phyloP scores from a whole-genome alignment of 2,113 vertebrate species.

The Thinocorus orbignyianus region DNA sequence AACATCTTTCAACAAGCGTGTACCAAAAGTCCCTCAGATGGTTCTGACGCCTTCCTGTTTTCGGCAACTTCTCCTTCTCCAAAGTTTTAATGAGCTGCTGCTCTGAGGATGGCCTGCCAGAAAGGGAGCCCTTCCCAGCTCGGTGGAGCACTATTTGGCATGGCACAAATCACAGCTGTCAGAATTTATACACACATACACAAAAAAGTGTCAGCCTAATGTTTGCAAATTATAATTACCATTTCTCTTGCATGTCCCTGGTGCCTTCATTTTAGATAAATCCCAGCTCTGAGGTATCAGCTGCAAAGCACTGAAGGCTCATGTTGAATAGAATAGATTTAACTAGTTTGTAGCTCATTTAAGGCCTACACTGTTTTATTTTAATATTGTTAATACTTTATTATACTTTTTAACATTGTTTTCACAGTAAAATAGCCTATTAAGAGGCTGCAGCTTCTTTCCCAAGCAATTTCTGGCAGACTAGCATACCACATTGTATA shows the following conservation, averaged over 20 bases:
- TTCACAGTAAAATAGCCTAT: constrained; percentile 35
- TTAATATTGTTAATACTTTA: constrained; percentile 70
- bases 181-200: constrained; percentile 67
- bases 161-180: constrained; percentile 76
- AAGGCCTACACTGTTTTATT: constrained; percentile 50
- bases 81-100: constrained; percentile 83
- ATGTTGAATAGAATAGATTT: constrained; percentile 32
- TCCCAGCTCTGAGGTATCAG: constrained; percentile 64
- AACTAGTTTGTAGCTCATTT: constrained; percentile 66
- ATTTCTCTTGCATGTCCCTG: constrained; percentile 56
- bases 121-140: constrained; percentile 53
- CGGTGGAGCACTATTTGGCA: constrained; percentile 36
- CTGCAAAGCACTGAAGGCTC: constrained; percentile 42
- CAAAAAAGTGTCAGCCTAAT: constrained; percentile 75
- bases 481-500: not conserved
- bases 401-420: constrained; percentile 61
- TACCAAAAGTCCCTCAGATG: constrained; percentile 73
- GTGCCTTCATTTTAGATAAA: constrained; percentile 57
- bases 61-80: constrained; percentile 72
- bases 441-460: constrained; percentile 21
- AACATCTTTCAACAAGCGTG: constrained; percentile 79
- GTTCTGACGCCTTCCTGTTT: constrained; percentile 67
- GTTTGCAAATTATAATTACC: constrained; percentile 78
- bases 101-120: constrained; percentile 69
- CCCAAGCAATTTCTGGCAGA: constrained; percentile 36